These are phyloP conservation scores for Sebastes kiyomatsui DNA, from an alignment of 2,797 vertebrate species.

Conservation along the genomic window DNA sequence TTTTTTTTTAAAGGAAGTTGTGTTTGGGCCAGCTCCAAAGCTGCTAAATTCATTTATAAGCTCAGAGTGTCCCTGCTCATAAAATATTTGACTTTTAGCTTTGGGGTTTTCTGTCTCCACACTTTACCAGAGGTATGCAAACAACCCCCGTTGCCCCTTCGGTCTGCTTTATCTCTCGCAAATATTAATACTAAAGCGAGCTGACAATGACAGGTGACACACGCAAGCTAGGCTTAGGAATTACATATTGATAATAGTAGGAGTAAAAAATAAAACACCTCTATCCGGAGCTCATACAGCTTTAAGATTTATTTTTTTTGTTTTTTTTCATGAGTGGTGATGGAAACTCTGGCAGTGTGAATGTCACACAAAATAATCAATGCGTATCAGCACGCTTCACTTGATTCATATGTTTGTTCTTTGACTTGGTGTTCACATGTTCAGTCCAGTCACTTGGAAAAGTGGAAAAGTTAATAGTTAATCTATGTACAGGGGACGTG, in stretches of 20 bases:
- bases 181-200: slow-evolving; percentile 15
- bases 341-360: not conserved
- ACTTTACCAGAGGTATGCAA: not conserved
- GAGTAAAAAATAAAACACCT: not conserved
- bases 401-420: slow-evolving; percentile 11
- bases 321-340: no score
- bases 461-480: not conserved
- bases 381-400: not conserved
- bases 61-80: slow-evolving; percentile 20
- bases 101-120: slow-evolving; percentile 17
- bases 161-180: not conserved
- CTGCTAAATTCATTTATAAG: slow-evolving; percentile 21
- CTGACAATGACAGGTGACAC: slow-evolving; percentile 10
- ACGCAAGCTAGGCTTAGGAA: not conserved
- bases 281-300: not conserved
- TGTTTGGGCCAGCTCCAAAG: slow-evolving; percentile 11
- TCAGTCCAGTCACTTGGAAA: slow-evolving; percentile 1
- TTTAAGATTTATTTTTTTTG: not conserved
- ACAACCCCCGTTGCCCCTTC: not conserved
- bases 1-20: not conserved
- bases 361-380: not conserved
- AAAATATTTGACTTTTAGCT: slow-evolving; percentile 43
- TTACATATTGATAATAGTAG: not conserved
- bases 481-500: not conserved
- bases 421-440: not conserved